Evolutionary conservation across 1,140 invertebrate genomes (phyloP), one percentile per base, ranked within the genome.

Genomic region (Drosophila orosa): DNA sequence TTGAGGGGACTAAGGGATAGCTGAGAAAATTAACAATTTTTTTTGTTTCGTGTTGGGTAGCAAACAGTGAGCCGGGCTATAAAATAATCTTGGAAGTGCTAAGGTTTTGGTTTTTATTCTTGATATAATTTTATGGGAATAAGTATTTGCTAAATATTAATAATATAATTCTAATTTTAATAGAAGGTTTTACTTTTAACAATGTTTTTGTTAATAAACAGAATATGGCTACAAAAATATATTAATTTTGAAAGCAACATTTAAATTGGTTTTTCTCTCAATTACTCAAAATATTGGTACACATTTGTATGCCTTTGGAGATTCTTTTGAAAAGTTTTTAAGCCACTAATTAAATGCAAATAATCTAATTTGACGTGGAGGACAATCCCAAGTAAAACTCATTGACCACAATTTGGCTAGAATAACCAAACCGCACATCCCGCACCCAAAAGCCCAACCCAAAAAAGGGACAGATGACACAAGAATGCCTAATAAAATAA

Each of bases 401-500:
- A 54, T 42, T 67, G 65, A 33, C 67, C 67, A 39, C 67, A 69
- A 58, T 39, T 71, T 29, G 33, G 52, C 48, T 47, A 29, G 25
- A 71, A 69, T 58, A 71, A 48, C 50, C 13, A 55, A 67, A 24
- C 62, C 61, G 29, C 63, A 54, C 2, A 35, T 15, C 10, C 17
- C 24, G 35, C 42, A 31, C 19, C 33, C 17, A 39, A 48, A 31
- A 31, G 15, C 60, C 6, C 13, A 47, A 57, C 3, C 27, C 29
- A 1, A 15, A 68, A 45, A 69, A 56, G 19, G 67, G 35, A 58
- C 68, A 35, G 65, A 63, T 65, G 48, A 37, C 63, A 37, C 63
- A 39, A 48, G 67, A 48, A 71, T 33, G 66, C 25, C 42, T 71
- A 71, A 71, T 72, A 72, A 72, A 72, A 72, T 74, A 87, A 78